Evolutionary conservation across 1,140 invertebrate genomes (phyloP), one percentile per base, ranked within the genome.

Genomic region (Phortica variegata): DNA sequence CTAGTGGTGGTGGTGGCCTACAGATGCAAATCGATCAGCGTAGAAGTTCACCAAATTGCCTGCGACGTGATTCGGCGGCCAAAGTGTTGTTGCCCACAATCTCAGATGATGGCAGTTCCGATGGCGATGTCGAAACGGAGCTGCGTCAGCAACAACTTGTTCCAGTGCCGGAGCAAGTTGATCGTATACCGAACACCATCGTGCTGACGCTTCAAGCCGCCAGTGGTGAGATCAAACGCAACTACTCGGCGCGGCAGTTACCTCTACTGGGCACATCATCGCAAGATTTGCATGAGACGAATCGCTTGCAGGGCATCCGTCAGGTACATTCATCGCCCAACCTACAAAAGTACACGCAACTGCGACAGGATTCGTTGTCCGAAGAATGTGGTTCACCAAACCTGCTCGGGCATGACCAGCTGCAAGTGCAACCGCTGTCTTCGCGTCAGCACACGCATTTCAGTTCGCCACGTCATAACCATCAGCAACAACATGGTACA

Each of bases 251-350:
- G 2, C 42, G 70, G 5, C 70, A 75, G 45, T 40, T 76, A 44
- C 61, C 62, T 0, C 23, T 73, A 17, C 34, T 75, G 36, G 66
- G 61, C 19, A 60, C 60, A 12, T 74, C 71, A 0, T 69, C 70
- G 26, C 66, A 74, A 50, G 66, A 69, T 43, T 39, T 74, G 16
- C 39, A 55, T 4, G 61, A 71, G 17, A 9, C 60, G 6, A 21
- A 63, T 37, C 52, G 71, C 0, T 36, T 69, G 36, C 58, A 63
- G 26, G 66, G 71, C 26, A 71, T 76, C 21, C 54, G 73, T 0
- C 73, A 76, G 42, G 73, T 76, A 48, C 73, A 75, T 41, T 75
- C 73, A 4, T 73, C 73, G 0, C 73, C 73, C 0, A 74, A 76
- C 53, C 57, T 76, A 12, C 72, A 75, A 43, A 74, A 74, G 46